phyloP scores from a whole-genome alignment of 2,888 invertebrate species.

The Drosophila mulleri region DNA sequence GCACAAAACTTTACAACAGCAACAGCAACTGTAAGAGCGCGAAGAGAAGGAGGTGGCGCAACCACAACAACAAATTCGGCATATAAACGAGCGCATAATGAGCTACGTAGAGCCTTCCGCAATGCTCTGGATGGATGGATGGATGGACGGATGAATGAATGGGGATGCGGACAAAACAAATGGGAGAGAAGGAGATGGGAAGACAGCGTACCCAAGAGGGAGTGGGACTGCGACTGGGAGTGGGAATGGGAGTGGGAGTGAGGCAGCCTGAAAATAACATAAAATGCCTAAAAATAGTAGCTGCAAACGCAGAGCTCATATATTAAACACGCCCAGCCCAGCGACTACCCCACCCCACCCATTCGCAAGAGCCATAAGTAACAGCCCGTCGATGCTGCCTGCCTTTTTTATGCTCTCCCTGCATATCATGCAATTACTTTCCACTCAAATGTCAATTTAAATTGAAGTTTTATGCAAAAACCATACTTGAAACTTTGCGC shows the following conservation, averaged over 20 bases:
- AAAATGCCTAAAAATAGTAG: conserved; percentile 76
- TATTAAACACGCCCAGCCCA: conserved; percentile 71
- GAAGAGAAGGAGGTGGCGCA: conserved; percentile 10
- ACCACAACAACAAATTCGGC: conserved; percentile 78
- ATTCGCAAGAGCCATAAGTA: conserved; percentile 40
- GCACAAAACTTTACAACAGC: conserved; percentile 52
- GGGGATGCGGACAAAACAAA: conserved; percentile 25
- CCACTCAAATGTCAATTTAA: conserved; percentile 81
- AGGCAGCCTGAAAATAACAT: conserved; percentile 63
- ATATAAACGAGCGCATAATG: conserved; percentile 82
- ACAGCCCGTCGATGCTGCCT: conserved; percentile 56
- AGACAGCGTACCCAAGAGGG: background rate
- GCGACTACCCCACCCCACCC: conserved; percentile 10
- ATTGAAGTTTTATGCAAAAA: conserved; percentile 82
- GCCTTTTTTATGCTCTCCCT: conserved; percentile 73
- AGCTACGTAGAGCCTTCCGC: conserved; percentile 70
- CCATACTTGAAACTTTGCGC: conserved; percentile 77
- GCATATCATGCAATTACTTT: conserved; percentile 82
- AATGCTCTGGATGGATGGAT: conserved; percentile 48
- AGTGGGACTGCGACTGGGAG: background rate
- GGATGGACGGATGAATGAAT: conserved; percentile 12
- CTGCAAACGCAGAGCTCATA: conserved; percentile 51
- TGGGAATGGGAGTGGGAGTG: background rate
- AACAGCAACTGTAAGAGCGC: conserved; percentile 43
- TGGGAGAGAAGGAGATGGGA: background rate